A percentile compares a stretch with the other conserved stretches of the same genome.
phyloP scores from a whole-genome alignment of 1,140 invertebrate species.

The Paraescarpia echinospica region DNA sequence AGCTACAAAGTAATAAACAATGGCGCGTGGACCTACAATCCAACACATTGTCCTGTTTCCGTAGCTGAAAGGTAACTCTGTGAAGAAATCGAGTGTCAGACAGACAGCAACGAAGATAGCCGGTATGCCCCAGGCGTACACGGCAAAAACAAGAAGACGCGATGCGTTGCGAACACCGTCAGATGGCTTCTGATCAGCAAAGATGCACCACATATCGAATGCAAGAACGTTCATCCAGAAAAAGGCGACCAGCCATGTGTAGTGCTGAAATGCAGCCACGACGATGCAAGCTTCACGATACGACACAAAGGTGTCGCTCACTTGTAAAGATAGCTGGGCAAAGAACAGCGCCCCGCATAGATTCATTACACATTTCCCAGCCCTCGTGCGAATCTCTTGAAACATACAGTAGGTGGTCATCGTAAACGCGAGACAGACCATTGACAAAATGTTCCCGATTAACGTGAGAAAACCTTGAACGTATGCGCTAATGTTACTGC shows the following conservation, averaged over 20 bases:
- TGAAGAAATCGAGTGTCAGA: slow-evolving; percentile 55
- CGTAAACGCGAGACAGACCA: slow-evolving; percentile 34
- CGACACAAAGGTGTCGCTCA: slow-evolving; percentile 38
- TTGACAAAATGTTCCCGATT: slow-evolving; percentile 35
- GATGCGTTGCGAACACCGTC: slow-evolving; percentile 30
- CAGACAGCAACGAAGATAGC: slow-evolving; percentile 54
- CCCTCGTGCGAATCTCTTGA: slow-evolving; percentile 58
- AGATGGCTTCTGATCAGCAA: slow-evolving; percentile 42
- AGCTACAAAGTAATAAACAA: slow-evolving; percentile 54
- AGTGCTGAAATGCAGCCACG: slow-evolving; percentile 59
- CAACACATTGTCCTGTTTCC: background rate
- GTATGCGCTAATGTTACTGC: background rate
- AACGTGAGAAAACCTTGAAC: slow-evolving; percentile 24
- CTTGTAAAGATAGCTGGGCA: slow-evolving; percentile 58
- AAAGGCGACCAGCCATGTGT: slow-evolving; percentile 62
- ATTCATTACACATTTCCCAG: slow-evolving; percentile 60
- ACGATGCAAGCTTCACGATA: slow-evolving; percentile 33
- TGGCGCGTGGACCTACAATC: slow-evolving; percentile 35
- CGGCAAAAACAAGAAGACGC: slow-evolving; percentile 60
- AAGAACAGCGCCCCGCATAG: slow-evolving; percentile 57
- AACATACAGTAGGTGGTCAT: slow-evolving; percentile 54
- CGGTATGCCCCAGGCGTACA: slow-evolving; percentile 61
- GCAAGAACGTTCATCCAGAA: slow-evolving; percentile 65
- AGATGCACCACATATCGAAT: slow-evolving; percentile 67
- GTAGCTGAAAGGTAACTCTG: background rate